Conservation (phyloP, 2,888 invertebrate species). For the Zhuqinia jingwanae region DNA sequence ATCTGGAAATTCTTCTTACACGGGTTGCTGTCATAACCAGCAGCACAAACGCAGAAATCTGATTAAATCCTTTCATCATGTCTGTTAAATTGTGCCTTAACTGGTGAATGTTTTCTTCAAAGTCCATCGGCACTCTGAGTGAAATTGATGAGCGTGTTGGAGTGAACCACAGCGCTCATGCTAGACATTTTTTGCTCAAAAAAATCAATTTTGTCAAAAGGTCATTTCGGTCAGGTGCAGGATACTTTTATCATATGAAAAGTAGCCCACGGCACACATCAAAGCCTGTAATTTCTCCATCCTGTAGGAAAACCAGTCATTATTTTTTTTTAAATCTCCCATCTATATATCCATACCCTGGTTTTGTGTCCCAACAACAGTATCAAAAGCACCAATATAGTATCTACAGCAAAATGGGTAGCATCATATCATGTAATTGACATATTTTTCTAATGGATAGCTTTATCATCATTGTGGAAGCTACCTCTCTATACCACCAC, state of each 20-base stretch:
- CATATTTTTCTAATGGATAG: too few species aligned
- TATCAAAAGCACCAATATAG: too few species aligned
- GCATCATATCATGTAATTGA: too few species aligned
- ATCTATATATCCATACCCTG: too few species aligned
- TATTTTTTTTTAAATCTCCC: too few species aligned
- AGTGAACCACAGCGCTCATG: neutral
- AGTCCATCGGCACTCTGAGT: slow-evolving; percentile 9
- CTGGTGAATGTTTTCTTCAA: neutral
- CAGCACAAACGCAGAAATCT: slow-evolving; percentile 28
- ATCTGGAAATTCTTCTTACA: slow-evolving; percentile 5
- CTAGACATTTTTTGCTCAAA: neutral
- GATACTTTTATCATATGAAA: slow-evolving; percentile 21
- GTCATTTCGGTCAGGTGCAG: slow-evolving; percentile 28
- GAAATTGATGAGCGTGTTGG: neutral
- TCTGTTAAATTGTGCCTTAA: slow-evolving; percentile 35
- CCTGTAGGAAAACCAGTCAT: too few species aligned
- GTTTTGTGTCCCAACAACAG: too few species aligned
- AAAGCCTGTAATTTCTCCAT: neutral
- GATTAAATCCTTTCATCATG: slow-evolving; percentile 39
- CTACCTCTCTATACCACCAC: too few species aligned
- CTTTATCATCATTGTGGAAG: too few species aligned
- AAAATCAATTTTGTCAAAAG: slow-evolving; percentile 32
- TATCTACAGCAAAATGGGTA: too few species aligned
- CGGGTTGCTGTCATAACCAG: slow-evolving; percentile 9
- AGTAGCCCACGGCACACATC: slow-evolving; percentile 19